A percentile compares a stretch with the other conserved stretches of the same genome.
Evolutionary conservation across 2,113 vertebrate species (phyloP).

Genomic region (Ptyas mucosa): DNA sequence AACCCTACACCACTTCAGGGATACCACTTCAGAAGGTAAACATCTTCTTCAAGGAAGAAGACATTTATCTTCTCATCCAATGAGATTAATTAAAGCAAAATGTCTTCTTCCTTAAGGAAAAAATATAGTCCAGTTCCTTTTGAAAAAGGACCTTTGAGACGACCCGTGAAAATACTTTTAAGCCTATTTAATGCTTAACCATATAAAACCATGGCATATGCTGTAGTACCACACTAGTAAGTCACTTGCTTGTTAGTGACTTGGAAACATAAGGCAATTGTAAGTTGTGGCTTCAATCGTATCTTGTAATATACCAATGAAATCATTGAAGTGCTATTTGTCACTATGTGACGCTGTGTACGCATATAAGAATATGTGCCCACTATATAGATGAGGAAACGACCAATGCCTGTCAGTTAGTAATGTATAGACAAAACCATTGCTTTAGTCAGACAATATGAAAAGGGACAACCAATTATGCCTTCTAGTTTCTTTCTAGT

Average conservation of each 20-base stretch:
- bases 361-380: conserved; percentile 71
- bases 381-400: conserved; percentile 69
- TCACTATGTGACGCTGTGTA: conserved; percentile 49
- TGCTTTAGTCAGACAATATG: conserved; percentile 71
- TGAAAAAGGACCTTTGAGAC: neutral
- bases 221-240: neutral
- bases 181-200: neutral
- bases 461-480: conserved; percentile 75
- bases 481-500: conserved; percentile 71
- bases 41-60: neutral
- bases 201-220: neutral
- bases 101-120: neutral
- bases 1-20: too few species aligned
- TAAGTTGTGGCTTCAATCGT: conserved; percentile 70
- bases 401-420: conserved; percentile 53
- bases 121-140: neutral
- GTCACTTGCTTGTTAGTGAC: conserved; percentile 56
- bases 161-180: neutral
- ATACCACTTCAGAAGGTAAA: too few species aligned
- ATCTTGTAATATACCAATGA: conserved; percentile 71
- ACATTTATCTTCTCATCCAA: neutral
- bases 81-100: neutral
- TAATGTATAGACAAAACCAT: conserved; percentile 73
- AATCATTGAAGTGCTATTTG: conserved; percentile 75
- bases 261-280: conserved; percentile 65